A percentile compares a stretch with the other conserved stretches of the same genome.
Conservation (phyloP, 92 coral and sea anemone species). For the Galaxea fascicularis region DNA sequence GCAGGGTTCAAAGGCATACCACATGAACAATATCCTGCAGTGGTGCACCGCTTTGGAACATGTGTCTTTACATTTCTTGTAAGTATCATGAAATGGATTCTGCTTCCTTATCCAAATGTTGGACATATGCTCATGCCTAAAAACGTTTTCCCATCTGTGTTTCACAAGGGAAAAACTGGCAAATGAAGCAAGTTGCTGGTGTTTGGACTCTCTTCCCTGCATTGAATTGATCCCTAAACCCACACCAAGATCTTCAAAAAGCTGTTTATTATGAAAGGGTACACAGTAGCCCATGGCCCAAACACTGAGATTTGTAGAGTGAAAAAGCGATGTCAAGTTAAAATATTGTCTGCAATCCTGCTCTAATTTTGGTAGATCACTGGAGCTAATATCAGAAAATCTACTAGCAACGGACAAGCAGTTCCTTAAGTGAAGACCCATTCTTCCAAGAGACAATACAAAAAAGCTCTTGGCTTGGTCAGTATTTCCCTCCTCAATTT, state of each 20-base stretch:
- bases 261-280: slow-evolving; percentile 69
- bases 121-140: slow-evolving; percentile 69
- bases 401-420: too few species aligned
- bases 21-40: slow-evolving; percentile 50
- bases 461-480: slow-evolving; percentile 55
- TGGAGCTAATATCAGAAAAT: too few species aligned
- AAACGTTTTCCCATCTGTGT: slow-evolving; percentile 28
- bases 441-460: slow-evolving; percentile 51
- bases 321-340: too few species aligned
- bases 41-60: slow-evolving; percentile 48
- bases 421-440: too few species aligned
- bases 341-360: too few species aligned
- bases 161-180: slow-evolving; percentile 67
- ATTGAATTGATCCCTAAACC: slow-evolving; percentile 60
- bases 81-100: slow-evolving; percentile 62
- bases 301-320: too few species aligned
- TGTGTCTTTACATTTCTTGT: slow-evolving; percentile 47
- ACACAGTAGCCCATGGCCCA: slow-evolving; percentile 78
- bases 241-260: slow-evolving; percentile 60
- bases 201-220: slow-evolving; percentile 74
- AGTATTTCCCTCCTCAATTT: too few species aligned
- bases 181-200: slow-evolving; percentile 69
- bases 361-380: too few species aligned
- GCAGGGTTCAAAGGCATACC: slow-evolving; percentile 36
- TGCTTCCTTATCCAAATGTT: slow-evolving; percentile 73